These are phyloP conservation scores for Drosophila sechellia DNA, from an alignment of 1,140 invertebrate genomes.

Conservation along the genomic window DNA sequence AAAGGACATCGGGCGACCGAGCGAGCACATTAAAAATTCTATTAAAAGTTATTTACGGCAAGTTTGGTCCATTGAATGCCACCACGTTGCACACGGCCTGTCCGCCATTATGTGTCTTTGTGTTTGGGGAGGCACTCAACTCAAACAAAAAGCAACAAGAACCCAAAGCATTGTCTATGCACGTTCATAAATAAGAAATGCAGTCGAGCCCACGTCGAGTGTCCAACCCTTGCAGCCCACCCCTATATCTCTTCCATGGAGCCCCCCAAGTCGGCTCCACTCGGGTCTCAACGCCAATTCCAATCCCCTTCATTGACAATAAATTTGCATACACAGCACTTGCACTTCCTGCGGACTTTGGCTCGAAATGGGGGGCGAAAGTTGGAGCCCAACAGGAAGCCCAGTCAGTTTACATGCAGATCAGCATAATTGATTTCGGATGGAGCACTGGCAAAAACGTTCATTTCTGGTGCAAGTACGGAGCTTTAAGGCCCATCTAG, in stretches of 20 bases:
- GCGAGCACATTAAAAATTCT: constrained; percentile 72
- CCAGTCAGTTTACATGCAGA: constrained; percentile 82
- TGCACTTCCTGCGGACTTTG: constrained; percentile 50
- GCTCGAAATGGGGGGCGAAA: constrained; percentile 6
- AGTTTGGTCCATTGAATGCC: constrained; percentile 78
- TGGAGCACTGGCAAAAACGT: constrained; percentile 32
- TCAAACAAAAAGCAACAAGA: constrained; percentile 57
- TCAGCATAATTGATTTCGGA: constrained; percentile 83
- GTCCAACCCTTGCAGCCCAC: constrained; percentile 21
- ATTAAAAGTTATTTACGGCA: constrained; percentile 82
- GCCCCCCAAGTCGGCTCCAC: background rate
- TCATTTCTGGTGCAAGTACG: constrained; percentile 8
- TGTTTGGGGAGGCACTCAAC: constrained; percentile 32
- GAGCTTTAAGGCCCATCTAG: background rate
- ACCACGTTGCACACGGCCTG: constrained; percentile 45
- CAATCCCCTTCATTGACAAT: constrained; percentile 67
- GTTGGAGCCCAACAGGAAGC: constrained; percentile 44
- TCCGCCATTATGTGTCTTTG: constrained; percentile 13
- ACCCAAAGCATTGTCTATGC: constrained; percentile 72
- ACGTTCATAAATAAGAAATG: constrained; percentile 83
- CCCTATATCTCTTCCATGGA: background rate
- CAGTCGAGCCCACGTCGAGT: constrained; percentile 52
- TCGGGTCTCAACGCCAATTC: constrained; percentile 23
- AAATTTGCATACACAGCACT: constrained; percentile 80
- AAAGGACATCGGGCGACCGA: constrained; percentile 16